Evolutionary conservation across 2,888 invertebrate genomes (phyloP).

Genomic region (Lepidonotus clava): DNA sequence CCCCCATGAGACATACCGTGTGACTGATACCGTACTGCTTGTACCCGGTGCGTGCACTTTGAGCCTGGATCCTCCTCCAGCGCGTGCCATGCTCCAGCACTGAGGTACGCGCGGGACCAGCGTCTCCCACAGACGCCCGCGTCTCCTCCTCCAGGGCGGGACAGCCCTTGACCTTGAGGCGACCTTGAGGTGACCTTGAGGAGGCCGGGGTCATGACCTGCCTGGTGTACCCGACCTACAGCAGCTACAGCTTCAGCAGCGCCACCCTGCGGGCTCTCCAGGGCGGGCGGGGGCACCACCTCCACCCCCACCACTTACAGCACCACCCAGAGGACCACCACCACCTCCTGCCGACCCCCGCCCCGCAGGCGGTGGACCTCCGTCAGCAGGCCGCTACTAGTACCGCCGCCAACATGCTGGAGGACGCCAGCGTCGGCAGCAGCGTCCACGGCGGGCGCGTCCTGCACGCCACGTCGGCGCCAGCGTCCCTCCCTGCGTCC

Average conservation of each 20-base stretch:
- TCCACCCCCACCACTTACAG: not conserved
- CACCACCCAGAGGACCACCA: not conserved
- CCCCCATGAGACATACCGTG: no score
- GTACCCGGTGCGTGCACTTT: no score
- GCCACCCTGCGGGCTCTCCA: not conserved
- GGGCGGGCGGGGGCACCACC: not conserved
- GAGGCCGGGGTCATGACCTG: no score
- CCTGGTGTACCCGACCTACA: not conserved
- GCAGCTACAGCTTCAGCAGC: conserved; percentile 5
- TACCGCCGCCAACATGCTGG: no score
- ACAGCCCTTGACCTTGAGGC: no score
- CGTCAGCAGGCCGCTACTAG: not conserved
- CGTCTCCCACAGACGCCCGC: no score
- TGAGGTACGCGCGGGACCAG: not conserved
- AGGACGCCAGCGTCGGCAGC: not conserved
- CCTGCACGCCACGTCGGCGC: not conserved
- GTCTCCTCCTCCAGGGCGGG: no score
- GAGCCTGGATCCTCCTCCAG: not conserved
- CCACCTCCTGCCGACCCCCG: no score
- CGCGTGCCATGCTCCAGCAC: not conserved
- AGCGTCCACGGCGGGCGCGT: not conserved
- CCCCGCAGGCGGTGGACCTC: not conserved
- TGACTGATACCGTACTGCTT: no score
- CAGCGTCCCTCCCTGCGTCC: not conserved
- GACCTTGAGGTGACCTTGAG: no score